Conservation (phyloP, 2,888 invertebrate species). For the Drosophila borealis region DNA sequence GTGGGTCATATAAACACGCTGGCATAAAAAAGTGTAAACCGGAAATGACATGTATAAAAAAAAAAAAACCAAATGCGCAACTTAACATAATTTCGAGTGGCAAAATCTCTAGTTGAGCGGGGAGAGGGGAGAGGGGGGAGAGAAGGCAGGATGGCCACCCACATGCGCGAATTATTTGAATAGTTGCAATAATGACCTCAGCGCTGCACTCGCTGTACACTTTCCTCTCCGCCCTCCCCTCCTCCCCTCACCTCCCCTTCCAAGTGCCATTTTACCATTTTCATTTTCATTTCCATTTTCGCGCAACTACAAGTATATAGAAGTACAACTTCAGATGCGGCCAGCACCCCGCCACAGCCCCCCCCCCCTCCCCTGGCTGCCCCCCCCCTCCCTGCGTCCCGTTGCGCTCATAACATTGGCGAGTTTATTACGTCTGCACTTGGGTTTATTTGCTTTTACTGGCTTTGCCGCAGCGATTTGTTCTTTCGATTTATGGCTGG, state of each 20-base stretch:
- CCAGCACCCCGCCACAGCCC: background rate
- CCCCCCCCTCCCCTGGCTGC: background rate
- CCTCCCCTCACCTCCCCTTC: background rate
- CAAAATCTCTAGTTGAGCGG: slow-evolving; percentile 21
- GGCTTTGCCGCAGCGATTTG: slow-evolving; percentile 82
- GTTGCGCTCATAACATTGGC: slow-evolving; percentile 69
- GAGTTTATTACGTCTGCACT: slow-evolving; percentile 82
- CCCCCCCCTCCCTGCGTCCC: slow-evolving; percentile 13
- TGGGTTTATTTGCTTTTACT: slow-evolving; percentile 81
- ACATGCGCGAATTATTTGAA: slow-evolving; percentile 72
- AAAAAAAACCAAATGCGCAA: slow-evolving; percentile 20
- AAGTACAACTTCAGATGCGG: slow-evolving; percentile 50
- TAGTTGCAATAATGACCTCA: slow-evolving; percentile 76
- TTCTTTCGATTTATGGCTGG: slow-evolving; percentile 79
- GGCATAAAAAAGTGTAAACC: slow-evolving; percentile 66
- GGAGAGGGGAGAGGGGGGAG: background rate
- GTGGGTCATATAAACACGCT: slow-evolving; percentile 65
- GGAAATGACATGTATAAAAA: slow-evolving; percentile 74
- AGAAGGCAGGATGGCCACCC: slow-evolving; percentile 55
- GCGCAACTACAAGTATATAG: slow-evolving; percentile 38
- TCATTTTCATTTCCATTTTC: slow-evolving; percentile 38
- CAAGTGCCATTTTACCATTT: slow-evolving; percentile 19
- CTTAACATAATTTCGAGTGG: slow-evolving; percentile 35
- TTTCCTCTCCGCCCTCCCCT: slow-evolving; percentile 43
- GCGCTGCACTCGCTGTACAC: slow-evolving; percentile 53